Percentiles rank a stretch among this genome's conserved stretches.
Evolutionary conservation across 2,113 vertebrate species (phyloP).

Genomic region (Typhlomys cinereus): DNA sequence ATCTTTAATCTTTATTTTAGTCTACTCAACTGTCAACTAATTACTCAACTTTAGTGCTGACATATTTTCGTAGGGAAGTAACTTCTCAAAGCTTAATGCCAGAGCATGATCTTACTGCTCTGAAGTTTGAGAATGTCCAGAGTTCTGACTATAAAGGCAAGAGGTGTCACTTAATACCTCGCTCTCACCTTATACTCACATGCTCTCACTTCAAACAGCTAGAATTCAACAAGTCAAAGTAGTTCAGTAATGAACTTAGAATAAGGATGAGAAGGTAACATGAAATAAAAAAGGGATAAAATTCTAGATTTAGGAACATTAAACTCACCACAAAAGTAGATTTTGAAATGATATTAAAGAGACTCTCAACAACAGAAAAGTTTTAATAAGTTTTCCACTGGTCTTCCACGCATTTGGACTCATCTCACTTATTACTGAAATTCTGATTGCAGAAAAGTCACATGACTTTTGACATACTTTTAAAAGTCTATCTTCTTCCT

Average conservation of each 20-base stretch:
- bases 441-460: conserved; percentile 93
- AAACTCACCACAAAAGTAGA: conserved; percentile 86
- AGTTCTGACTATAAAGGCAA: conserved; percentile 93
- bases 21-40: conserved; percentile 88
- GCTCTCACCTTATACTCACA: conserved; percentile 87
- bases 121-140: conserved; percentile 92
- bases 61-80: conserved; percentile 90
- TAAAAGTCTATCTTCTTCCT: conserved; percentile 89
- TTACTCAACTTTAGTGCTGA: conserved; percentile 95
- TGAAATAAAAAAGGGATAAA: conserved; percentile 78
- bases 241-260: conserved; percentile 81
- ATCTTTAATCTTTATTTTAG: conserved; percentile 72
- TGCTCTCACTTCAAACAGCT: conserved; percentile 79
- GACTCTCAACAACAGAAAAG: conserved; percentile 84
- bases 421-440: conserved; percentile 91
- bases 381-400: conserved; percentile 91
- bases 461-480: conserved; percentile 95
- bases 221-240: conserved; percentile 84
- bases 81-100: conserved; percentile 96
- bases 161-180: conserved; percentile 90
- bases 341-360: conserved; percentile 91
- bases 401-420: conserved; percentile 89
- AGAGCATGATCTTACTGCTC: conserved; percentile 90
- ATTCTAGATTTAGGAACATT: conserved; percentile 80
- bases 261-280: conserved; percentile 83